phyloP scores from a whole-genome alignment of 2,113 vertebrate genomes.

The Ictalurus punctatus region DNA sequence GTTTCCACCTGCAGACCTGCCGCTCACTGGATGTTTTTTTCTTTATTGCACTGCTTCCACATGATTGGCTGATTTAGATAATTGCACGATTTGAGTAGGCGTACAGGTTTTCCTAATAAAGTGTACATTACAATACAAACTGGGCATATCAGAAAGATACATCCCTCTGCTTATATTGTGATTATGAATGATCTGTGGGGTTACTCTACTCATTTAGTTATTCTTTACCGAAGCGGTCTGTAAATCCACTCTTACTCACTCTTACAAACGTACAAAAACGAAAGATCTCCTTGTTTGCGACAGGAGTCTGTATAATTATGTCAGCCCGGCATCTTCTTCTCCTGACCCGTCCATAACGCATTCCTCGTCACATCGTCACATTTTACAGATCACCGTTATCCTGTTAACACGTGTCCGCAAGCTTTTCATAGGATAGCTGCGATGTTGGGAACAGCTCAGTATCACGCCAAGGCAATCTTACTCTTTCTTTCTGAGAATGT shows the following conservation, averaged over 20 bases:
- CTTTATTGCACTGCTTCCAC: not conserved
- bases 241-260: not conserved
- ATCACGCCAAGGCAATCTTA: not conserved
- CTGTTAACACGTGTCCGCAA: slow-evolving; percentile 22
- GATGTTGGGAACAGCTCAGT: not conserved
- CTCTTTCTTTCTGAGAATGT: not conserved
- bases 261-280: not conserved
- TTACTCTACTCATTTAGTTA: not conserved
- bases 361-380: slow-evolving; percentile 26
- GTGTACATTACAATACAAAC: not conserved
- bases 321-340: not conserved
- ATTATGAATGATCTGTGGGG: not conserved
- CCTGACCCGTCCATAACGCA: not conserved
- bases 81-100: not conserved
- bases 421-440: slow-evolving; percentile 18
- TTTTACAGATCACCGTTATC: slow-evolving; percentile 3
- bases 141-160: not conserved
- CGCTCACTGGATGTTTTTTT: not conserved
- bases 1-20: not conserved
- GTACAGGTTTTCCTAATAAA: not conserved
- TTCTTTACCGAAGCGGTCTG: not conserved
- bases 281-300: not conserved
- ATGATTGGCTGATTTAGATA: not conserved
- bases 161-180: not conserved
- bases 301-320: not conserved